phyloP scores from a whole-genome alignment of 2,888 invertebrate genomes.

The Synergus laeviventris region DNA sequence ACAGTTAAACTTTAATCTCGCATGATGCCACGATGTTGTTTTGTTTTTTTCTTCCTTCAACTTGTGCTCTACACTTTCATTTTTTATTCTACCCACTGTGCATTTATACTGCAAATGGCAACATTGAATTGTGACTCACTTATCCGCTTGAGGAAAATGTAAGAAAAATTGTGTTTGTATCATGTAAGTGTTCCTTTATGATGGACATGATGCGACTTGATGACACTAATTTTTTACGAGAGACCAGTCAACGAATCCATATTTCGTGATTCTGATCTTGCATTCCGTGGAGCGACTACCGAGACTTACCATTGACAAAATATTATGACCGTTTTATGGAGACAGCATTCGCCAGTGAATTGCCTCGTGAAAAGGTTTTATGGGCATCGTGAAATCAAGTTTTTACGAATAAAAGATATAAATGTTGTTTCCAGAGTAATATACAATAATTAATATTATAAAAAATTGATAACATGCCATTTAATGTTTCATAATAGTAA shows the following conservation, averaged over 20 bases:
- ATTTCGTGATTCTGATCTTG: neutral
- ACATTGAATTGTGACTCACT: too few species aligned
- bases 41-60: too few species aligned
- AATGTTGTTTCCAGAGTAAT: neutral
- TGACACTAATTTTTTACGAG: neutral
- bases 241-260: neutral
- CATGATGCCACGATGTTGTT: too few species aligned
- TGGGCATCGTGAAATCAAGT: constrained; percentile 34
- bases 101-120: too few species aligned
- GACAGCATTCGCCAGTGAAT: constrained; percentile 45
- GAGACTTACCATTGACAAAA: constrained; percentile 43
- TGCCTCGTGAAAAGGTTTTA: constrained; percentile 43
- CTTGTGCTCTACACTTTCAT: too few species aligned
- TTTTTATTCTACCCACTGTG: too few species aligned
- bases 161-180: too few species aligned
- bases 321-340: constrained; percentile 51
- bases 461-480: constrained; percentile 4
- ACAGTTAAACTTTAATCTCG: too few species aligned
- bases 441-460: neutral
- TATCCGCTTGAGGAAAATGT: too few species aligned
- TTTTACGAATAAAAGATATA: neutral
- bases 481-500: neutral
- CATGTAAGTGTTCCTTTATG: neutral
- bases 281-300: constrained; percentile 42
- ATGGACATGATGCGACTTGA: too few species aligned